Evolutionary conservation across 2,888 invertebrate species (phyloP).

Genomic region (Zaprionus obscuricornis): DNA sequence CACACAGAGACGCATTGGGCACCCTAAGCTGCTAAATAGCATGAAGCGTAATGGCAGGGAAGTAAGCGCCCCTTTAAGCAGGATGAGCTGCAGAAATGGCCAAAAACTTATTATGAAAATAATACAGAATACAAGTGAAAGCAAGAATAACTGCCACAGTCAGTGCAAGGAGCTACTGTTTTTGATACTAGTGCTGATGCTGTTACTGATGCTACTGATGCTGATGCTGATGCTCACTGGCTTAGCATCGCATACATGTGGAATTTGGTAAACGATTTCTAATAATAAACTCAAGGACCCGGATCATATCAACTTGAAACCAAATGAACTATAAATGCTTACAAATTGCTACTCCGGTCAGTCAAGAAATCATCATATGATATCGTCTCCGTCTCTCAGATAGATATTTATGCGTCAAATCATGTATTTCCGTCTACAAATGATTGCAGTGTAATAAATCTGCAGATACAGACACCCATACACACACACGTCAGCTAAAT

Average conservation of each 20-base stretch:
- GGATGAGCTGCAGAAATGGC: constrained; percentile 73
- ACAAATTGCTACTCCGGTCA: constrained; percentile 32
- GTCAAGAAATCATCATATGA: constrained; percentile 26
- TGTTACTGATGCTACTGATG: too few species aligned
- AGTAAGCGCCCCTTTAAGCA: constrained; percentile 72
- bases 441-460: constrained; percentile 67
- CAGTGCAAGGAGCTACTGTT: too few species aligned
- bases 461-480: constrained; percentile 7
- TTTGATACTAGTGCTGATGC: too few species aligned
- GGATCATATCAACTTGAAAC: constrained; percentile 63
- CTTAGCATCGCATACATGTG: not conserved
- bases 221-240: too few species aligned
- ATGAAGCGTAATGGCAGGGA: constrained; percentile 64
- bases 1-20: too few species aligned
- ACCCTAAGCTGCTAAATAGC: constrained; percentile 69
- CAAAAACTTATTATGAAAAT: constrained; percentile 74
- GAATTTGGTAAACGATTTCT: constrained; percentile 35
- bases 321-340: constrained; percentile 72
- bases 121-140: constrained; percentile 53
- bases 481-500: constrained; percentile 21
- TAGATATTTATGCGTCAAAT: constrained; percentile 69
- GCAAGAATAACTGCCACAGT: constrained; percentile 7
- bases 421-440: constrained; percentile 62
- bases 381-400: constrained; percentile 39
- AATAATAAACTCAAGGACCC: constrained; percentile 44